phyloP scores from a whole-genome alignment of 2,888 invertebrate genomes.

The Quadroppia sp. region DNA sequence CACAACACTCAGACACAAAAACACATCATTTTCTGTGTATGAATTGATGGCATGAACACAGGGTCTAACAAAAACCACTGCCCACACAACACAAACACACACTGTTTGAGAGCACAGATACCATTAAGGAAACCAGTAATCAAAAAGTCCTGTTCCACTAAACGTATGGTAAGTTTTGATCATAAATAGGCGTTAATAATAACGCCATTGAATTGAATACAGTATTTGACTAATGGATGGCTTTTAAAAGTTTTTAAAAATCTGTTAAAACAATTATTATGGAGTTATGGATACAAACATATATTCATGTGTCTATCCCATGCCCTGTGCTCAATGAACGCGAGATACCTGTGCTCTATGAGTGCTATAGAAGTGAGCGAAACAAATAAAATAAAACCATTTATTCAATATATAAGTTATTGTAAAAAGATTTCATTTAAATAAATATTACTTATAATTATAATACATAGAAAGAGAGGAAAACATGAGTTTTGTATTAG shows the following conservation, averaged over 20 bases:
- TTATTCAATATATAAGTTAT: no score
- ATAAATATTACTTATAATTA: neutral
- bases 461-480: no score
- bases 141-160: neutral
- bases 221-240: neutral
- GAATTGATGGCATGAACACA: conserved; percentile 21
- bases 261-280: conserved; percentile 6
- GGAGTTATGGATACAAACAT: no score
- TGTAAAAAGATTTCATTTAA: neutral
- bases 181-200: conserved; percentile 32
- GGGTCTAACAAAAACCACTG: no score
- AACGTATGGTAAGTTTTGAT: neutral
- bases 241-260: neutral
- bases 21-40: no score
- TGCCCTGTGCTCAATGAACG: no score
- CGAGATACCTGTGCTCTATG: no score
- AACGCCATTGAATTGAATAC: conserved; percentile 15
- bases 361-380: no score
- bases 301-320: no score
- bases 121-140: conserved; percentile 28
- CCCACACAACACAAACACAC: conserved; percentile 12
- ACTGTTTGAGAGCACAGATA: neutral
- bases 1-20: no score
- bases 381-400: no score
- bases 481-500: neutral